These are phyloP conservation scores for Mesocricetus auratus DNA, from an alignment of 2,113 vertebrate species.

Conservation along the genomic window DNA sequence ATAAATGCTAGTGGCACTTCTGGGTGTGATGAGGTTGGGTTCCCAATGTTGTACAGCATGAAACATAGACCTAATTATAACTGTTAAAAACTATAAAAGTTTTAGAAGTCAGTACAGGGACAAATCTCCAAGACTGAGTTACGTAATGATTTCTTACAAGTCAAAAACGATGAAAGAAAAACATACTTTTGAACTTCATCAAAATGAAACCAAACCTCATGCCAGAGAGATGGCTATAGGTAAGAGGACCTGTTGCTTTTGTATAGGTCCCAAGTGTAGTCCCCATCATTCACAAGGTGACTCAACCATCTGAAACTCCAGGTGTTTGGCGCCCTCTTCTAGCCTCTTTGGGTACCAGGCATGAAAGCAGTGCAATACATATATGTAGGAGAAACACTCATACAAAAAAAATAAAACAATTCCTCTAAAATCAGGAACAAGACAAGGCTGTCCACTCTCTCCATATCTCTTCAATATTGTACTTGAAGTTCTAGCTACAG, in stretches of 20 bases:
- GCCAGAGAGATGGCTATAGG: neutral
- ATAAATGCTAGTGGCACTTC: neutral
- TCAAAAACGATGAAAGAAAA: neutral
- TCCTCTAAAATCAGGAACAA: too few species aligned
- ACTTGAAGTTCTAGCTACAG: too few species aligned
- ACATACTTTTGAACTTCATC: neutral
- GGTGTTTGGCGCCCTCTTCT: neutral
- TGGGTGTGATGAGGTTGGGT: neutral
- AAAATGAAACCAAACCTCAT: neutral
- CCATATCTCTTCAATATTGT: too few species aligned
- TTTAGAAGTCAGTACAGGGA: neutral
- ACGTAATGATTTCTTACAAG: neutral
- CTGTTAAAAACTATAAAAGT: slow-evolving; percentile 12
- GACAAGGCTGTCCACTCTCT: too few species aligned
- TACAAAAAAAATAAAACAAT: too few species aligned
- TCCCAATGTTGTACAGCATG: neutral
- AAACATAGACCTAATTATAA: neutral
- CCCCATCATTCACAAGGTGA: neutral
- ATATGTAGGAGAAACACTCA: neutral
- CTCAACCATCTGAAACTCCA: neutral
- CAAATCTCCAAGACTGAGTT: neutral
- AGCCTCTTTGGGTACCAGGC: neutral
- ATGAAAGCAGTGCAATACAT: neutral
- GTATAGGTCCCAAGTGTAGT: neutral
- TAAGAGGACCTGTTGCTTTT: neutral